These are phyloP conservation scores for Chrysina gloriosa DNA, from an alignment of 2,888 invertebrate species.

Conservation along the genomic window DNA sequence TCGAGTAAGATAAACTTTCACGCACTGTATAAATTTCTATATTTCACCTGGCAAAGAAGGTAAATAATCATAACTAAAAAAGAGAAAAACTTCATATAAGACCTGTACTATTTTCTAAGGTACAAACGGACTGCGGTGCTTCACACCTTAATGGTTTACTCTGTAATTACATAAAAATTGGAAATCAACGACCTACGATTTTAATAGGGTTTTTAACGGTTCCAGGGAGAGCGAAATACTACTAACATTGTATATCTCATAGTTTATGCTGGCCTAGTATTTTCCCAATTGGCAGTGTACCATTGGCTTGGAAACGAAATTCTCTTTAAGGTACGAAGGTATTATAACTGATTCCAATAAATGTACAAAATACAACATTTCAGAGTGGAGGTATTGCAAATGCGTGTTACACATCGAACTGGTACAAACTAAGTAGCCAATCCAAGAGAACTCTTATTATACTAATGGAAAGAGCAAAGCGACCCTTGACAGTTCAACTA, in stretches of 20 bases:
- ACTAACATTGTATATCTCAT: not conserved
- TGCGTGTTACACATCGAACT: not conserved
- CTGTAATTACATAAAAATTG: too few relatives aligned
- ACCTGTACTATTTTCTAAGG: too few relatives aligned
- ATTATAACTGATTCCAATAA: not conserved
- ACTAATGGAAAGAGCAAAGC: conserved; percentile 15
- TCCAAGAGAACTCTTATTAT: not conserved
- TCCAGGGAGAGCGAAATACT: not conserved
- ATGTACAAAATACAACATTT: not conserved
- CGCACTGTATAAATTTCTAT: too few relatives aligned
- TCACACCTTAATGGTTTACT: too few relatives aligned
- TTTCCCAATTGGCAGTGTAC: not conserved
- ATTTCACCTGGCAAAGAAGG: too few relatives aligned
- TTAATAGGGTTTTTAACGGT: not conserved
- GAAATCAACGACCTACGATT: not conserved
- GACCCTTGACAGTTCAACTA: not conserved
- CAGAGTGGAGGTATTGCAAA: not conserved
- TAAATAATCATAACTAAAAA: too few relatives aligned
- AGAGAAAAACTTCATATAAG: too few relatives aligned
- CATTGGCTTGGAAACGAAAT: conserved; percentile 17
- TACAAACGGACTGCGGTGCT: too few relatives aligned
- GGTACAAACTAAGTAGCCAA: not conserved
- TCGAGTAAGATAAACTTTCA: too few relatives aligned
- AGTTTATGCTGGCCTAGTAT: not conserved
- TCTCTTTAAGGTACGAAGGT: not conserved